phyloP scores from a whole-genome alignment of 2,113 vertebrate species.

The Motacilla alba region DNA sequence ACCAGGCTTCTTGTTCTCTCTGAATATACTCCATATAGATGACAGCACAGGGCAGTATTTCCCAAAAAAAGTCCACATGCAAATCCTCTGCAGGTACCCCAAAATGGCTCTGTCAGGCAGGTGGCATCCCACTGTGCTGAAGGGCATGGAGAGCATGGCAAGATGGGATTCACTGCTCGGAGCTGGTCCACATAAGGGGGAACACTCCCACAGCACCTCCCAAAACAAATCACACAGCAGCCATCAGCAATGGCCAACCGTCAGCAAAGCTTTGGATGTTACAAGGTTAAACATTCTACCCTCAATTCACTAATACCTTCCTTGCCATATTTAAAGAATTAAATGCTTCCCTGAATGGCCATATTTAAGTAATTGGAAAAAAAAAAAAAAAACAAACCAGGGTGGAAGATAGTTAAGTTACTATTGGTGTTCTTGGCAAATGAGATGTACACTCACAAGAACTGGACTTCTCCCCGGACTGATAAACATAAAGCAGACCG shows the following conservation, averaged over 20 bases:
- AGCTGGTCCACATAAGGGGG: not conserved
- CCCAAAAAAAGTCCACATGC: not conserved
- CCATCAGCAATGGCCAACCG: fast-evolving
- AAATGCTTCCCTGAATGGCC: not conserved
- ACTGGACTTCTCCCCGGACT: not conserved
- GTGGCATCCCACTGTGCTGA: fast-evolving
- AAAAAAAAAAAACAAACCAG: not conserved
- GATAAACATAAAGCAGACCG: conserved; percentile 19
- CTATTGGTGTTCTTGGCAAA: not conserved
- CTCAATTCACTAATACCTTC: not conserved
- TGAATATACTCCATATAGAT: not conserved
- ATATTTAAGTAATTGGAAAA: not conserved
- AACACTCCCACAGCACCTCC: not conserved
- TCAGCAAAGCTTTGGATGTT: not conserved
- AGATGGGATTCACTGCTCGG: fast-evolving
- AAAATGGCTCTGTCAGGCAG: fast-evolving
- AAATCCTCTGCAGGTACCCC: not conserved
- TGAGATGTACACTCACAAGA: not conserved
- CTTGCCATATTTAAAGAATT: not conserved
- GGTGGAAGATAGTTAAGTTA: not conserved
- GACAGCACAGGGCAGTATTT: not conserved
- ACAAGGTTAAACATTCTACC: not conserved
- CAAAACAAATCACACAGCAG: fast-evolving
- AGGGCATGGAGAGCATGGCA: fast-evolving
- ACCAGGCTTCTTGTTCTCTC: not conserved